Percentiles rank a stretch among this genome's conserved stretches.
Evolutionary conservation across 2,888 invertebrate species (phyloP).

Genomic region (Hirtodrosophila confusa): DNA sequence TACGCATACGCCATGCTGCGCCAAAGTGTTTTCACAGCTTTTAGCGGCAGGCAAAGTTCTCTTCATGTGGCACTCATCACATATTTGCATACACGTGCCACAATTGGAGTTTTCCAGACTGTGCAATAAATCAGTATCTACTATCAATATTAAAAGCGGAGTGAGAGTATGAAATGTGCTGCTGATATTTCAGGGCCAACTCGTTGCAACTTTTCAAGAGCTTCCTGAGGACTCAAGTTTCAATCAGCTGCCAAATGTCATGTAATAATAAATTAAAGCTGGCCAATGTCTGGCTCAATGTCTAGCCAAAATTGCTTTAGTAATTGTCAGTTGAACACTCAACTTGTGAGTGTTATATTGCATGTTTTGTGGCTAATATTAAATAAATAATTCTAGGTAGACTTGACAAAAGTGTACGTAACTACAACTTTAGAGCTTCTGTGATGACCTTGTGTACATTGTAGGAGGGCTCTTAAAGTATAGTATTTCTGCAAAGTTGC

Average conservation of each 20-base stretch:
- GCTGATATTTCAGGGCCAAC: constrained; percentile 7
- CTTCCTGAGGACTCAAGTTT: background rate
- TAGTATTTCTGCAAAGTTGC: no score
- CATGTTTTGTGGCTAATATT: constrained; percentile 12
- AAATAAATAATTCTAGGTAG: constrained; percentile 10
- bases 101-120: background rate
- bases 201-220: background rate
- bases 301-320: constrained; percentile 49
- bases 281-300: constrained; percentile 45
- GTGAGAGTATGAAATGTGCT: background rate
- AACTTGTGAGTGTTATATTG: constrained; percentile 9
- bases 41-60: constrained; percentile 19
- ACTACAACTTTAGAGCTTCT: no score
- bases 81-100: constrained; percentile 55
- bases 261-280: constrained; percentile 43
- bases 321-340: constrained; percentile 18
- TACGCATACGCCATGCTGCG: constrained; percentile 66
- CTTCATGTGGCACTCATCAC: constrained; percentile 28
- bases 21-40: constrained; percentile 57
- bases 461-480: background rate
- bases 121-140: constrained; percentile 15
- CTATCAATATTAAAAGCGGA: constrained; percentile 28
- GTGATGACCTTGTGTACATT: no score
- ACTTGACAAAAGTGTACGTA: background rate
- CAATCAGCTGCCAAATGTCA: constrained; percentile 5